These are phyloP conservation scores for Amazona finschi DNA, from an alignment of 2,797 vertebrate species.

Conservation along the genomic window DNA sequence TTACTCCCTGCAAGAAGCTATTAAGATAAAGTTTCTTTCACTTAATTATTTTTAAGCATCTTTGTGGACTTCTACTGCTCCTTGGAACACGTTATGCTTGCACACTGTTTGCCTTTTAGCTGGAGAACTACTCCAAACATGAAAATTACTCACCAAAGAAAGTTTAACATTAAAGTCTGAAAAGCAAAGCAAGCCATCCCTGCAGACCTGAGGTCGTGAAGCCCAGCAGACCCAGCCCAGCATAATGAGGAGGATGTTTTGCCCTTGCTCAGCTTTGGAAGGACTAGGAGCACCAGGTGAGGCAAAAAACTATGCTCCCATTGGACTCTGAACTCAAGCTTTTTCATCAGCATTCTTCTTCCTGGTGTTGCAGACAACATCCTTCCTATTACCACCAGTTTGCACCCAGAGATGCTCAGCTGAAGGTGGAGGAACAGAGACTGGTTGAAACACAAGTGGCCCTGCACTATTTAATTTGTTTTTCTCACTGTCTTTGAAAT, in stretches of 20 bases:
- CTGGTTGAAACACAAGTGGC: neutral
- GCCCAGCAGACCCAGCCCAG: neutral
- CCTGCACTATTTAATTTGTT: neutral
- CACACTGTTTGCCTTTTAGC: neutral
- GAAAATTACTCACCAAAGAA: neutral
- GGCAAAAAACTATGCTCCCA: neutral
- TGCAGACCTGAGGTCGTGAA: neutral
- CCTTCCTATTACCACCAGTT: neutral
- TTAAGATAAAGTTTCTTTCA: neutral
- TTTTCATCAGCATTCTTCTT: neutral
- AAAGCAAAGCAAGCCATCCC: neutral
- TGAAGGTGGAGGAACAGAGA: accelerated
- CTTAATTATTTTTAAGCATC: neutral
- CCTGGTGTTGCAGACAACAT: accelerated
- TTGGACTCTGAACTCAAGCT: neutral
- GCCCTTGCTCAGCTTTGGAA: neutral
- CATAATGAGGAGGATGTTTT: neutral
- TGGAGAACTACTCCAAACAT: neutral
- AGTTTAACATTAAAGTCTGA: neutral
- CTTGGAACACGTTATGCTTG: neutral
- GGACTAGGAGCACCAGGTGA: neutral
- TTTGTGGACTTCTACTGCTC: neutral
- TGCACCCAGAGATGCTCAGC: accelerated
- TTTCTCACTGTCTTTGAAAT: neutral
- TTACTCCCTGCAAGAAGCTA: neutral